Percentiles rank a stretch among this genome's conserved stretches.
These are phyloP conservation scores for Zaprionus lineosus DNA, from an alignment of 2,888 invertebrate species.

Conservation along the genomic window DNA sequence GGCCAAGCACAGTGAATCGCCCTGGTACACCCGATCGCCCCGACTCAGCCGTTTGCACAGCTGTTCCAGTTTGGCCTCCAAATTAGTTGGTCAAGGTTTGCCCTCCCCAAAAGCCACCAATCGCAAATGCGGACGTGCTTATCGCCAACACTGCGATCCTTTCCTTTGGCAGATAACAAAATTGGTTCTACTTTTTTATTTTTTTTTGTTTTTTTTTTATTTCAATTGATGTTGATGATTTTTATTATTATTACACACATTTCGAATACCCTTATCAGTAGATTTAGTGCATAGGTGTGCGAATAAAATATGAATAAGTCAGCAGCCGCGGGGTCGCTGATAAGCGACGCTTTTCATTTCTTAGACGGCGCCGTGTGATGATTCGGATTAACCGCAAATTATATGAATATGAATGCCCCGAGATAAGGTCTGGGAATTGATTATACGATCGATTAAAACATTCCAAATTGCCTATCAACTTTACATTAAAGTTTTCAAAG, in stretches of 20 bases:
- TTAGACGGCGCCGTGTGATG: slow-evolving; percentile 29
- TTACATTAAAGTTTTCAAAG: no score
- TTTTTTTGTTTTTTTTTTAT: slow-evolving; percentile 9
- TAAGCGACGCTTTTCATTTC: neutral
- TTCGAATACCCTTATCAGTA: slow-evolving; percentile 26
- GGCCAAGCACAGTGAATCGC: no score
- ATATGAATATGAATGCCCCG: slow-evolving; percentile 7
- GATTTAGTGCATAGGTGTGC: slow-evolving; percentile 34
- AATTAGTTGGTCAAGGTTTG: slow-evolving; percentile 71
- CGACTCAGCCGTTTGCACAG: slow-evolving; percentile 51
- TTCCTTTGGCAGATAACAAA: slow-evolving; percentile 35
- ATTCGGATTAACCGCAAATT: slow-evolving; percentile 41
- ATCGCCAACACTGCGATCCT: slow-evolving; percentile 39
- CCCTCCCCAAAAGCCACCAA: slow-evolving; percentile 6
- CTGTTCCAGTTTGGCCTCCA: slow-evolving; percentile 52
- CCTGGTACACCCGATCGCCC: slow-evolving; percentile 16
- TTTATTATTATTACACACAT: slow-evolving; percentile 7
- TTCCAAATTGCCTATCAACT: neutral
- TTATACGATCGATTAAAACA: slow-evolving; percentile 9
- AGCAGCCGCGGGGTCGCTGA: no score
- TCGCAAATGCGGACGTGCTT: slow-evolving; percentile 40
- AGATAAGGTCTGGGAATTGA: slow-evolving; percentile 38
- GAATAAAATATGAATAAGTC: slow-evolving; percentile 19
- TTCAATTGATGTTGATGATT: slow-evolving; percentile 13
- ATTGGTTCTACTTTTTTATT: neutral